Evolutionary conservation across 1,140 invertebrate species (phyloP).

Genomic region (Habropoda laboriosa): DNA sequence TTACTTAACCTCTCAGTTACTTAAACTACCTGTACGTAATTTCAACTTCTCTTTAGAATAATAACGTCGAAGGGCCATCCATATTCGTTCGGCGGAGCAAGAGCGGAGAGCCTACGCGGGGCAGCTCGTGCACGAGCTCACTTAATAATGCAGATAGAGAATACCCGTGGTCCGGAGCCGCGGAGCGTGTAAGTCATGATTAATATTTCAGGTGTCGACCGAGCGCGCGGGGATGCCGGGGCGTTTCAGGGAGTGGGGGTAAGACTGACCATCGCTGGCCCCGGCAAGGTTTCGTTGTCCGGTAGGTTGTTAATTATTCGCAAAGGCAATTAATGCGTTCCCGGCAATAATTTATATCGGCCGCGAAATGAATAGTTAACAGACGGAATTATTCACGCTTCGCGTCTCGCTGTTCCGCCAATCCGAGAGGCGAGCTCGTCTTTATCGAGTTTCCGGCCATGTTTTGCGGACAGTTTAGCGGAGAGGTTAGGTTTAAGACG

Average conservation of each 20-base stretch:
- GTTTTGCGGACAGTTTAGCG: background rate
- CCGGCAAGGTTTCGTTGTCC: constrained; percentile 70
- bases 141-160: constrained; percentile 76
- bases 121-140: constrained; percentile 64
- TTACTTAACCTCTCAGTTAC: no score
- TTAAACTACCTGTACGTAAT: no score
- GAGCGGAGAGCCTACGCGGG: constrained; percentile 50
- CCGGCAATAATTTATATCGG: constrained; percentile 74
- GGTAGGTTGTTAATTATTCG: constrained; percentile 76
- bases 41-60: constrained; percentile 34
- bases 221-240: constrained; percentile 24
- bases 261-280: constrained; percentile 70
- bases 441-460: background rate
- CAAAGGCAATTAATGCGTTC: constrained; percentile 76
- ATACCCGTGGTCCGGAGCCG: constrained; percentile 68
- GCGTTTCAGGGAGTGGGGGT: constrained; percentile 25
- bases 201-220: constrained; percentile 76
- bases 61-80: constrained; percentile 54
- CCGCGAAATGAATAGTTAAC: constrained; percentile 69
- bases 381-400: constrained; percentile 75
- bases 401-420: constrained; percentile 54
- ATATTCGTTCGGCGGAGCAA: constrained; percentile 62
- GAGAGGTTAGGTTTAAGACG: background rate
- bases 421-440: constrained; percentile 43
- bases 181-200: constrained; percentile 76